A percentile compares a stretch with the other conserved stretches of the same genome.
Evolutionary conservation across 2,113 vertebrate genomes (phyloP).

Genomic region (Cardinalis cardinalis): DNA sequence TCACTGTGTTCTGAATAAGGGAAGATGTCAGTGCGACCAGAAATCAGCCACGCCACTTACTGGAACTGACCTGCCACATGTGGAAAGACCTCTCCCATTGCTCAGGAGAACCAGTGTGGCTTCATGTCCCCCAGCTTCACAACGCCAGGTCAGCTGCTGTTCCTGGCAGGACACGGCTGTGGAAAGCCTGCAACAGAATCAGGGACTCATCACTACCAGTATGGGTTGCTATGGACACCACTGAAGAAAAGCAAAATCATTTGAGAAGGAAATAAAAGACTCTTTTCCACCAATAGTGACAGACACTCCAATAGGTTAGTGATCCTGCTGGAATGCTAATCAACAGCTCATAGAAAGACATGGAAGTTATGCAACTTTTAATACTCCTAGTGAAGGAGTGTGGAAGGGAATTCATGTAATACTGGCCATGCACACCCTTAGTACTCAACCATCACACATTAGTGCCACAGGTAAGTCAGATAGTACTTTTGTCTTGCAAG

Average conservation of each 20-base stretch:
- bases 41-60: background rate
- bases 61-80: background rate
- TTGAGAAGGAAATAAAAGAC: conserved; percentile 59
- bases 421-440: background rate
- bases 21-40: background rate
- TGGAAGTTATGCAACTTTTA: conserved; percentile 28
- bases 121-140: conserved; percentile 20
- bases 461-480: background rate
- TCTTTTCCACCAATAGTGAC: conserved; percentile 40
- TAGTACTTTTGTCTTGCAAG: background rate
- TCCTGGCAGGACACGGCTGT: conserved; percentile 50
- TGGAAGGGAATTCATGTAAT: background rate
- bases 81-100: background rate
- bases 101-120: background rate
- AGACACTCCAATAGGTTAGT: conserved; percentile 45
- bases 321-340: conserved; percentile 61
- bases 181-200: conserved; percentile 40
- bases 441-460: background rate
- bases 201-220: conserved; percentile 53
- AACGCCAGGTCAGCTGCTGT: conserved; percentile 25
- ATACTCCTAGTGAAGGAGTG: background rate
- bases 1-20: background rate
- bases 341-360: conserved; percentile 34
- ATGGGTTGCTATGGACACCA: conserved; percentile 61
- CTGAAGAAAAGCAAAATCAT: conserved; percentile 63